Evolutionary conservation across 2,113 vertebrate genomes (phyloP).

Genomic region (Gambusia holbrooki): DNA sequence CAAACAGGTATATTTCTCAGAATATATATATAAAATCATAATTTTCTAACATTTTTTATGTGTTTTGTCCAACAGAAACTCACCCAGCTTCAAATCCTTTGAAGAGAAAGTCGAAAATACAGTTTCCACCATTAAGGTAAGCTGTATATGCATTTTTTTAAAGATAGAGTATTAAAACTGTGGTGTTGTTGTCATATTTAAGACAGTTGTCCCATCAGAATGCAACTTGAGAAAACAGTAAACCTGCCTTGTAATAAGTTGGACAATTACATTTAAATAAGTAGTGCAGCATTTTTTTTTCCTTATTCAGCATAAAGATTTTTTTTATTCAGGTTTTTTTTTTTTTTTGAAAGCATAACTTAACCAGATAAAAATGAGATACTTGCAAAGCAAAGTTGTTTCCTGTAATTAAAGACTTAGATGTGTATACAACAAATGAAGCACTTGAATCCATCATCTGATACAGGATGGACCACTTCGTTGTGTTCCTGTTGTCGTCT

Average conservation of each 20-base stretch:
- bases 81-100: constrained; percentile 95
- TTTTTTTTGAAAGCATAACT: no score
- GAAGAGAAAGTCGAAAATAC: constrained; percentile 98
- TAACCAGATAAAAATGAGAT: no score
- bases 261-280: no score
- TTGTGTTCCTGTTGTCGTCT: not conserved
- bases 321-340: no score
- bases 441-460: not conserved
- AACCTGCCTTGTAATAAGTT: no score
- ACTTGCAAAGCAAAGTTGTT: not conserved
- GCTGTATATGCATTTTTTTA: not conserved
- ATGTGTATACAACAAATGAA: not conserved
- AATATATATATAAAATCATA: not conserved
- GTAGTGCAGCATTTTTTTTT: no score
- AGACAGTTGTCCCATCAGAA: not conserved
- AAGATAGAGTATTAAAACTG: not conserved
- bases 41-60: not conserved
- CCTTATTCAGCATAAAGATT: no score
- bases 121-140: constrained; percentile 94
- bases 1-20: not conserved
- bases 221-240: no score
- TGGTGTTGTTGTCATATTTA: not conserved
- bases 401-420: not conserved
- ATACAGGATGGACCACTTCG: not conserved
- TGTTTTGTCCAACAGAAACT: constrained; percentile 85